Base-by-base conservation (phyloP, 2,113 vertebrate genomes). In the Myiozetetes cayanensis region DNA sequence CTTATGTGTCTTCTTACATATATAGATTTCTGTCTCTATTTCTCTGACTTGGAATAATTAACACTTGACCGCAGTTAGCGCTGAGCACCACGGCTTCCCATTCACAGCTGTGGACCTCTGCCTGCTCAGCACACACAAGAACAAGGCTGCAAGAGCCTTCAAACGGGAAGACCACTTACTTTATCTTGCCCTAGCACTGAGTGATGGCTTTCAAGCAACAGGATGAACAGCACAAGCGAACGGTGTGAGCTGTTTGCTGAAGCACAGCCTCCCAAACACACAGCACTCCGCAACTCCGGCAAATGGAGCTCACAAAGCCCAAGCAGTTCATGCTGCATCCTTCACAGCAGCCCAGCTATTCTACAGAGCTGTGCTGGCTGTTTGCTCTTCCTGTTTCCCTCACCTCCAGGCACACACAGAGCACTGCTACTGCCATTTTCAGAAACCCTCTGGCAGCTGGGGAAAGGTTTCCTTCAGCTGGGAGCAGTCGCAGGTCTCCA, bases 401-500 rank as follows among this genome's bases (percentile, higher is more conserved):
- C 71, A 28, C n/a, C 72, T 85, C 77, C 58, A 3, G 8, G 24
- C 30, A 35, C 66, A 33, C 27, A 50, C 1, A 2, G n/a, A 85
- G 14, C 73, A 21, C n/a, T 2, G 5, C 9, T 25, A 24, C 12
- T 82, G 81, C 78, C 33, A 50, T 80, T 91, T 93, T 59, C 93
- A 95, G 92, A 92, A 94, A 72, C 75, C 76, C 88, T 93, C 75
- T 8, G 61, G 91, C 49, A 96, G 61, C 82, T 96, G 85, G 9
- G 14, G 90, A 71, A 70, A 91, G 90, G 86, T 89, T 97, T 96
- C 95, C 96, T 93, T 80, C 96, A 81, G 86, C 96, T 95, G 96
- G 96, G 96, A 97, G 80, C 61, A 95, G 94, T 37, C 22, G 2
- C 93, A 97, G 79, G 93, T 97, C 97, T 96, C 97, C 93, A 96